Evolutionary conservation across 2,888 invertebrate genomes (phyloP).

Genomic region (Brachypterus glaber): DNA sequence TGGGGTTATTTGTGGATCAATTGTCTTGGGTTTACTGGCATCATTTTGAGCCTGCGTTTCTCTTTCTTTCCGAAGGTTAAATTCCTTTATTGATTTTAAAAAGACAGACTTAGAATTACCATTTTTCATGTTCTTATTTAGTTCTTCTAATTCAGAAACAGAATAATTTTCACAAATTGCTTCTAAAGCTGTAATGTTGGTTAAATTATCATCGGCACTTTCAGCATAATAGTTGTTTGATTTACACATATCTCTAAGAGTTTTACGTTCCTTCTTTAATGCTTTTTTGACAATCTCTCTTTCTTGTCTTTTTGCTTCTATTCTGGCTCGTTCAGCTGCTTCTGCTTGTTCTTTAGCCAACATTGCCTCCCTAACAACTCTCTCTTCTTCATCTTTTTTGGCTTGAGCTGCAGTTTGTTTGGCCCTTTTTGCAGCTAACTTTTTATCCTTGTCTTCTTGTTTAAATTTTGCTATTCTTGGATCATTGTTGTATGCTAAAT

Average conservation of each 20-base stretch:
- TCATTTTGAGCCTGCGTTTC: constrained; percentile 58
- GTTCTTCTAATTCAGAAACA: constrained; percentile 60
- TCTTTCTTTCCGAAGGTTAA: constrained; percentile 67
- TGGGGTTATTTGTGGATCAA: constrained; percentile 39
- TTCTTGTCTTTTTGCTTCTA: constrained; percentile 75
- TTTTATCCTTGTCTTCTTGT: constrained; percentile 86
- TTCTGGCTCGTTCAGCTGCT: constrained; percentile 70
- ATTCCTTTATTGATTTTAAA: constrained; percentile 54
- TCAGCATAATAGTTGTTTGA: constrained; percentile 70
- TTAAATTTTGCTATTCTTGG: constrained; percentile 88
- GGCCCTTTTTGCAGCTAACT: constrained; percentile 80
- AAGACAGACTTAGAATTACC: constrained; percentile 61
- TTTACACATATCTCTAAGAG: constrained; percentile 68
- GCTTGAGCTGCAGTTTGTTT: constrained; percentile 75
- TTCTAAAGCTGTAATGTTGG: constrained; percentile 86
- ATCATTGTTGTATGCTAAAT: constrained; percentile 88
- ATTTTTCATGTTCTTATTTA: constrained; percentile 59
- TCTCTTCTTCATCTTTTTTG: constrained; percentile 74
- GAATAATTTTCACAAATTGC: constrained; percentile 77
- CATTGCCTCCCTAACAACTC: constrained; percentile 61
- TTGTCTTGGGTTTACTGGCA: constrained; percentile 42
- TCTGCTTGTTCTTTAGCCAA: constrained; percentile 69
- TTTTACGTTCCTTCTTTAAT: constrained; percentile 78
- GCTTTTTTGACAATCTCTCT: constrained; percentile 77
- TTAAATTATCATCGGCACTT: constrained; percentile 61